Evolutionary conservation across 2,888 invertebrate species (phyloP).

Genomic region (Sinohyriopsis cumingii): DNA sequence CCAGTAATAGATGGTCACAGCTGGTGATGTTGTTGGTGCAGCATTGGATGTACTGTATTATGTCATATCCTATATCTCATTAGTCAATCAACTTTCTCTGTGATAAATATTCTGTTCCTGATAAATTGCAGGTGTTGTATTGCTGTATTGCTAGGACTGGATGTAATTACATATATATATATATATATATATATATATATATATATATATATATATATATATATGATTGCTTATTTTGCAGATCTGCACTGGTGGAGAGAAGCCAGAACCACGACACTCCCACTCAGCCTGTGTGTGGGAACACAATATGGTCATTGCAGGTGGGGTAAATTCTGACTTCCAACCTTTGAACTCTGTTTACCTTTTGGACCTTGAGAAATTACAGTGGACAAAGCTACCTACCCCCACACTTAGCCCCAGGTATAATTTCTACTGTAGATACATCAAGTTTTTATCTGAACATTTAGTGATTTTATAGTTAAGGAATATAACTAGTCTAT

Average conservation of each 20-base stretch:
- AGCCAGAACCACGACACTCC: conserved; percentile 62
- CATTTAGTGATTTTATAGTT: too few species aligned
- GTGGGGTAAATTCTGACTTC: conserved; percentile 62
- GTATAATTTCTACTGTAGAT: conserved; percentile 40
- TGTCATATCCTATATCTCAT: too few species aligned
- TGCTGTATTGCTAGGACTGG: too few species aligned
- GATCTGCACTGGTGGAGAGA: conserved; percentile 13
- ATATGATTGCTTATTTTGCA: not conserved
- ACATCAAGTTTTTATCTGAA: not conserved
- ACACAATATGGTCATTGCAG: conserved; percentile 56
- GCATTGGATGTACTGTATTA: too few species aligned
- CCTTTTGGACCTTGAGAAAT: conserved; percentile 42
- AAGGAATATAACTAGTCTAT: too few species aligned
- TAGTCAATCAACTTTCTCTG: too few species aligned
- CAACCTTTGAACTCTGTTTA: conserved; percentile 55
- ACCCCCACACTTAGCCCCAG: conserved; percentile 6
- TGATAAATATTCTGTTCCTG: not conserved
- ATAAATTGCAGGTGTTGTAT: too few species aligned
- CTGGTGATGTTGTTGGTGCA: too few species aligned
- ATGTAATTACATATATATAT: not conserved
- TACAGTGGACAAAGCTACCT: conserved; percentile 47
- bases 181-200: too few species aligned
- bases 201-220: not conserved
- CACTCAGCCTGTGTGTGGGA: conserved; percentile 60
- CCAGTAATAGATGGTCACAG: too few species aligned